Percentiles rank a stretch among this genome's conserved stretches.
These are phyloP conservation scores for Remorina albescens DNA, from an alignment of 2,797 vertebrate species.

Conservation along the genomic window DNA sequence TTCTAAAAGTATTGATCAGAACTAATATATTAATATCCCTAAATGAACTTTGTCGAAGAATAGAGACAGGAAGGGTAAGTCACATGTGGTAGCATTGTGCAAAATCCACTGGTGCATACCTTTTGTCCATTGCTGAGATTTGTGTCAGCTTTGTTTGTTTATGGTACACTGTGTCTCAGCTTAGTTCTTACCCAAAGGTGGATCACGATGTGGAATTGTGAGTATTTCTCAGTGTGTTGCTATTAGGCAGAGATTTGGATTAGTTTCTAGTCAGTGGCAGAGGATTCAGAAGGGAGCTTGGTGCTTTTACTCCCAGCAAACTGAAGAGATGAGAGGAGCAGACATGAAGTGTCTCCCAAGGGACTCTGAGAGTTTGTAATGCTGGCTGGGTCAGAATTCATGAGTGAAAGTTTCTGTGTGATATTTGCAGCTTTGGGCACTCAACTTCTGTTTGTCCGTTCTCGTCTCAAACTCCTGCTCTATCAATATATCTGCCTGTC, in stretches of 20 bases:
- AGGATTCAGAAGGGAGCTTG: constrained; percentile 35
- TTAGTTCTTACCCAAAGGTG: constrained; percentile 21
- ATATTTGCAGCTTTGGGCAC: constrained; percentile 52
- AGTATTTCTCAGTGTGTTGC: constrained; percentile 38
- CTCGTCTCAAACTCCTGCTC: constrained; percentile 37
- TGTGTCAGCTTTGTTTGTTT: not conserved
- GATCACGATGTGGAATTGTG: constrained; percentile 20
- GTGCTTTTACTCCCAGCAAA: constrained; percentile 27
- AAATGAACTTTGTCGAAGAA: not conserved
- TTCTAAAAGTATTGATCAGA: not conserved
- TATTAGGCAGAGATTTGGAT: constrained; percentile 37
- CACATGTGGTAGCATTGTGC: constrained; percentile 7
- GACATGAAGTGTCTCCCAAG: constrained; percentile 33
- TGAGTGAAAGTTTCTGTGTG: constrained; percentile 28
- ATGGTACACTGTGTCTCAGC: not conserved
- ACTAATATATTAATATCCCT: not conserved
- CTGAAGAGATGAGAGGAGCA: constrained; percentile 11
- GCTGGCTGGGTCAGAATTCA: constrained; percentile 9
- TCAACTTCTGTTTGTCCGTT: constrained; percentile 30
- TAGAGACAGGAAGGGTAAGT: not conserved
- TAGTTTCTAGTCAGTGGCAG: constrained; percentile 24
- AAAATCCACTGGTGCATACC: constrained; percentile 12
- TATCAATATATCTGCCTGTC: constrained; percentile 48
- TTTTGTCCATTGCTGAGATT: constrained; percentile 11
- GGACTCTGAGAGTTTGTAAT: constrained; percentile 35